Base-by-base conservation (phyloP, 2,888 invertebrate genomes). In the Caenorhabditis uteleia region DNA sequence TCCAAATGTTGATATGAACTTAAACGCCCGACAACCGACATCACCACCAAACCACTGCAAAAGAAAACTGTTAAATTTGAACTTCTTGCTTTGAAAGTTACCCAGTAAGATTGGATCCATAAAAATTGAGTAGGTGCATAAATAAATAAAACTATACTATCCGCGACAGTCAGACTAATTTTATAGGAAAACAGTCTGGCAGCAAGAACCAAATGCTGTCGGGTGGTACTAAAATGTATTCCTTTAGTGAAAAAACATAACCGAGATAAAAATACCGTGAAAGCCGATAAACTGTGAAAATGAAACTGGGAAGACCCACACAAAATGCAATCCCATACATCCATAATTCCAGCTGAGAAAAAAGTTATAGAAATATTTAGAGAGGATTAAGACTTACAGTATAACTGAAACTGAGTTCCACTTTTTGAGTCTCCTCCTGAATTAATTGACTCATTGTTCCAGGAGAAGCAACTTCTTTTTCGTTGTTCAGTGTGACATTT, bases 31-130 rank as follows among this genome's bases (percentile, higher is more conserved):
- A 33, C 75, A 75, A 38, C 62, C 55, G 16, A 50, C 31, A 43
- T 70, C 69, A 10, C 74, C 71, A 33, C 73, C 75, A 38, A 72
- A 70, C 74, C 74, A 75, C 75, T 75, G 44, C 39, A 71, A 65
- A n/a, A 14, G 31, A 29, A 29, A 14, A 10, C 31, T 7, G 14
- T 10, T 29, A 7, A 29, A 29, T 7, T 29, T 29, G 31, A 6
- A 38, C 5, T 38, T 38, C 21, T 20, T 38, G 38, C 21, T 40
- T 40, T 38, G 8, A 31, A 40, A 34, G 43, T 47, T 40, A 73
- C 75, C 69, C 71, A 74, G 34, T 68, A 73, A 18, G 59, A 68
- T 23, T 60, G 50, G 16, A 75, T 73, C 75, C 75, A 75, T 14
- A 61, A 54, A 26, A 75, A 64, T 43, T 75, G 75, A 38, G 68